These are phyloP conservation scores for Onchidella celtica DNA, from an alignment of 2,888 invertebrate genomes.

Conservation along the genomic window DNA sequence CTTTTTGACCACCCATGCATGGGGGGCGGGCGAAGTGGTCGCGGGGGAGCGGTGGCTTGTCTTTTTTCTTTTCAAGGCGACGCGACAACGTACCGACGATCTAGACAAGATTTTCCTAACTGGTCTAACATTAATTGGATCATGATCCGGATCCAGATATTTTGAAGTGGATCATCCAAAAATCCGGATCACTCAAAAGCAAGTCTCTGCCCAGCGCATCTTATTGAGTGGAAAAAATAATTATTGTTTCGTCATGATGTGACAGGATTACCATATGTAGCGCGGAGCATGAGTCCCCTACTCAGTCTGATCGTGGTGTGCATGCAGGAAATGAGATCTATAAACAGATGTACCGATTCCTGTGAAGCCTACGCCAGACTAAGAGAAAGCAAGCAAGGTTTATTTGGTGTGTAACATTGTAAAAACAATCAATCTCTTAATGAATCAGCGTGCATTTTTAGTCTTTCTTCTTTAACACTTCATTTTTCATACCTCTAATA, in stretches of 20 bases:
- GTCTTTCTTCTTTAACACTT: too few relatives aligned
- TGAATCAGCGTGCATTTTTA: too few relatives aligned
- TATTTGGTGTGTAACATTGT: slow-evolving; percentile 28
- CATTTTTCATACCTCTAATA: neutral
- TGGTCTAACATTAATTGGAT: too few relatives aligned
- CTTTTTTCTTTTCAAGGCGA: too few relatives aligned
- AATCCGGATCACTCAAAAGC: too few relatives aligned
- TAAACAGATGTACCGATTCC: neutral
- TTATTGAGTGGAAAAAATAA: neutral
- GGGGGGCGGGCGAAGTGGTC: too few relatives aligned
- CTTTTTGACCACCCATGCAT: too few relatives aligned
- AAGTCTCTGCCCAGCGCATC: neutral
- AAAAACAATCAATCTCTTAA: neutral
- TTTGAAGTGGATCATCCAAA: too few relatives aligned
- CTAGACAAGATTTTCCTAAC: too few relatives aligned
- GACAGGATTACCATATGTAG: slow-evolving; percentile 32
- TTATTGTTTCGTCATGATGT: neutral
- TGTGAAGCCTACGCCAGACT: slow-evolving; percentile 9
- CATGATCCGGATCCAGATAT: too few relatives aligned
- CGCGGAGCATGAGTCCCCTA: slow-evolving; percentile 10
- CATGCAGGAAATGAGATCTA: slow-evolving; percentile 12
- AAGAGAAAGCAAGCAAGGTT: slow-evolving; percentile 31
- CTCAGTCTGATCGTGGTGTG: slow-evolving; percentile 19
- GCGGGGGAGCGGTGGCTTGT: too few relatives aligned
- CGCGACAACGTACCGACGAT: too few relatives aligned